Evolutionary conservation across 1,140 invertebrate genomes (phyloP).

Genomic region (Sarcophaga bullata): DNA sequence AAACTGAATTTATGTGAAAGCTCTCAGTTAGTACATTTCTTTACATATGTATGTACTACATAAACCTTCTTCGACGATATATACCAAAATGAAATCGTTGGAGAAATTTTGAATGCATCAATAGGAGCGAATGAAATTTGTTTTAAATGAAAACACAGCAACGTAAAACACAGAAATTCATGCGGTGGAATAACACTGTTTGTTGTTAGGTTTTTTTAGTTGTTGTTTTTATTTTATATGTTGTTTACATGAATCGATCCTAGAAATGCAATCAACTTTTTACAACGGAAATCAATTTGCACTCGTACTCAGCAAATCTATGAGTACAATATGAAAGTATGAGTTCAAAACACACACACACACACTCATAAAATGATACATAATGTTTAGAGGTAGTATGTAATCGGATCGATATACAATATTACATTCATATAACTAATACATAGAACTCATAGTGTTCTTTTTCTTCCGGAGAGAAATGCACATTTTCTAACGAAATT

Average conservation of each 20-base stretch:
- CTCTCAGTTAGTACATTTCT: too few species aligned
- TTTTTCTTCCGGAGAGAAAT: too few species aligned
- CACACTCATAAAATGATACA: not conserved
- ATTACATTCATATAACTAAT: too few species aligned
- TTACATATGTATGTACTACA: too few species aligned
- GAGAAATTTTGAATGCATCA: not conserved
- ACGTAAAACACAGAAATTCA: not conserved
- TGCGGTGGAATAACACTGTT: not conserved
- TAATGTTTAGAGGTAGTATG: too few species aligned
- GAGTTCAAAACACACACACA: not conserved
- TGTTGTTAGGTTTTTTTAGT: not conserved
- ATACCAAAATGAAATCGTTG: not conserved
- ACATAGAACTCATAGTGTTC: too few species aligned
- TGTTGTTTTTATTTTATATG: not conserved
- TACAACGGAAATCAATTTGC: slow-evolving; percentile 33
- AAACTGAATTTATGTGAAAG: too few species aligned
- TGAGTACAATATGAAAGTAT: not conserved
- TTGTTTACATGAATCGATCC: not conserved
- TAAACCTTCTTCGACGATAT: not conserved
- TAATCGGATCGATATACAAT: too few species aligned
- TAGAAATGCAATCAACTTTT: slow-evolving; percentile 3
- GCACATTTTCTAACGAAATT: too few species aligned
- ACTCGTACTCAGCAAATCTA: not conserved
- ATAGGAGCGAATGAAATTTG: not conserved
- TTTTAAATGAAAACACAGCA: not conserved